A percentile compares a stretch with the other conserved stretches of the same genome.
Evolutionary conservation across 2,113 vertebrate species (phyloP).

Genomic region (Phylloscopus whistleri): DNA sequence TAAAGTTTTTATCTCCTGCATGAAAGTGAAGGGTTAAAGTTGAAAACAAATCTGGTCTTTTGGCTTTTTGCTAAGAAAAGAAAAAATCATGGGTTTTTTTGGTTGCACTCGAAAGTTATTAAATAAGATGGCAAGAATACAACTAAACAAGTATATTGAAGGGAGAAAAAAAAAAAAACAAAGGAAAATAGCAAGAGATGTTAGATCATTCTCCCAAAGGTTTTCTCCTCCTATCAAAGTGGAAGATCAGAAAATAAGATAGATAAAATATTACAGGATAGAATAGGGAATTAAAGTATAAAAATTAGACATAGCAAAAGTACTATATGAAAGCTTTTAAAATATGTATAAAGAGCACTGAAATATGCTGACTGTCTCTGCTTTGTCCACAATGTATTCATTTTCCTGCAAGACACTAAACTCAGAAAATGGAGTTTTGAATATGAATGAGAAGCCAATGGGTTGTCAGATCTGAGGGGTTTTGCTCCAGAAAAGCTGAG

Average conservation of each 20-base stretch:
- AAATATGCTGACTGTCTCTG: conserved; percentile 48
- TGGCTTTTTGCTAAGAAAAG: neutral
- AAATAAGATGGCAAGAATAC: neutral
- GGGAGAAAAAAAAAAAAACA: neutral
- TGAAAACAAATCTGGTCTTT: neutral
- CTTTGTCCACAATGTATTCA: neutral
- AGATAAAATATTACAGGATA: conserved; percentile 44
- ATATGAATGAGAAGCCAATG: neutral
- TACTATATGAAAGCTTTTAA: conserved; percentile 40
- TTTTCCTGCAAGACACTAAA: conserved; percentile 20
- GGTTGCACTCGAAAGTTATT: neutral
- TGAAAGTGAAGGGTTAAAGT: neutral
- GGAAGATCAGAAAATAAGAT: conserved; percentile 30
- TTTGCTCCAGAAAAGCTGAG: conserved; percentile 1
- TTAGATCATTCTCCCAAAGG: conserved; percentile 33
- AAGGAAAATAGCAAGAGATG: neutral
- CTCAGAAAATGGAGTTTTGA: neutral
- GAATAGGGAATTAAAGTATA: conserved; percentile 12
- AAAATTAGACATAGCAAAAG: conserved; percentile 17
- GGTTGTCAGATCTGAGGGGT: neutral
- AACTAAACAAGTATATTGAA: neutral
- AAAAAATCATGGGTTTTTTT: neutral
- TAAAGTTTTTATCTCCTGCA: neutral
- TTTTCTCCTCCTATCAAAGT: conserved; percentile 45
- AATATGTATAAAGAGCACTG: conserved; percentile 45